Conservation (phyloP, 2,113 vertebrate species). For the Heterotilapia buettikoferi region DNA sequence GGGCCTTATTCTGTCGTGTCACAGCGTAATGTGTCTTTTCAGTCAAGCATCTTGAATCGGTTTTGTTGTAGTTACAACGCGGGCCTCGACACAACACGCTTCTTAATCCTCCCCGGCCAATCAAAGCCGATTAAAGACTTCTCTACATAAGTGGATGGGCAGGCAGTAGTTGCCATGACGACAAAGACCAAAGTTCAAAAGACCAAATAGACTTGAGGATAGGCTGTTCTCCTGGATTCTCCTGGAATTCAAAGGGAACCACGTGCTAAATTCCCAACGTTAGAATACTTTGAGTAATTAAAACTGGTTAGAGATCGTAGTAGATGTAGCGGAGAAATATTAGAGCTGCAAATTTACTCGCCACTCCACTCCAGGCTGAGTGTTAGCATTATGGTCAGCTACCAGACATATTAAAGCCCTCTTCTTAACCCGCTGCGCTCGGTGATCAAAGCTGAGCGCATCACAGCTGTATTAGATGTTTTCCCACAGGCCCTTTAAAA, state of each 20-base stretch:
- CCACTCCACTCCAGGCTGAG: neutral
- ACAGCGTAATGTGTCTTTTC: neutral
- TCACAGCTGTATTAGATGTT: neutral
- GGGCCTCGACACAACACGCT: neutral
- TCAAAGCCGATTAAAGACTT: conserved; percentile 60
- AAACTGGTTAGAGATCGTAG: neutral
- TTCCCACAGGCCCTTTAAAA: neutral
- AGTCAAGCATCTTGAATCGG: neutral
- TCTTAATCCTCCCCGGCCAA: conserved; percentile 47
- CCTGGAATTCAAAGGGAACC: neutral
- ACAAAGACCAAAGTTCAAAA: conserved; percentile 38
- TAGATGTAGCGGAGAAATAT: neutral
- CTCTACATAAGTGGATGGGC: conserved; percentile 34
- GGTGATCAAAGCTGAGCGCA: neutral
- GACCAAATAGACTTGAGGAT: neutral
- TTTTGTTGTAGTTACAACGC: neutral
- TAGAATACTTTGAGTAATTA: neutral
- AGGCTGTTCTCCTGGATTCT: neutral
- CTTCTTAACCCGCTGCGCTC: neutral
- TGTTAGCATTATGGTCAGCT: neutral
- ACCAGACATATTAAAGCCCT: neutral
- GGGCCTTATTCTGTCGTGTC: neutral
- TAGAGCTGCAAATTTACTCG: neutral
- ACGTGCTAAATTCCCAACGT: neutral
- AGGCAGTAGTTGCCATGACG: conserved; percentile 33